Evolutionary conservation across 2,888 invertebrate species (phyloP).

Genomic region (Meliscaeva auricollis): DNA sequence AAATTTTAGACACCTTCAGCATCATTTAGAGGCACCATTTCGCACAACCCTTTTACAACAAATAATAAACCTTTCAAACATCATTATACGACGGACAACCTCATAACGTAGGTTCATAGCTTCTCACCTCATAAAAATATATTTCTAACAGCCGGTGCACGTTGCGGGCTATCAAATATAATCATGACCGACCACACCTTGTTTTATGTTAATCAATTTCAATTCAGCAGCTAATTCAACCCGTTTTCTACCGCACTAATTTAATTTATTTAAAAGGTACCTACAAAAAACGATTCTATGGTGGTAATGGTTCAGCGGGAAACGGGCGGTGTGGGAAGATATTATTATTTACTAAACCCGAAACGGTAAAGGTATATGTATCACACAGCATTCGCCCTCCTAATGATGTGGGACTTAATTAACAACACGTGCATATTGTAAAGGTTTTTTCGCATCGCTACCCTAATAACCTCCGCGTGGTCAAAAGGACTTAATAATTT

Average conservation of each 20-base stretch:
- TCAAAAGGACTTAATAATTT: slow-evolving; percentile 48
- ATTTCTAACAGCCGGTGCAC: neutral
- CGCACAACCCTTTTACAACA: neutral
- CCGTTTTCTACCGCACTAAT: slow-evolving; percentile 56
- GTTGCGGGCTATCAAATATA: slow-evolving; percentile 40
- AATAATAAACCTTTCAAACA: neutral
- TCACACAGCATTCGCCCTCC: slow-evolving; percentile 27
- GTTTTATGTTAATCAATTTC: slow-evolving; percentile 61
- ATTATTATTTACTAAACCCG: slow-evolving; percentile 4
- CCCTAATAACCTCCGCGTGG: slow-evolving; percentile 15
- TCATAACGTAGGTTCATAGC: neutral
- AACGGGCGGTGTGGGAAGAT: neutral
- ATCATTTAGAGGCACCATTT: too few species aligned
- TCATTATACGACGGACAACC: neutral
- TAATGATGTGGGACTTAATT: slow-evolving; percentile 50
- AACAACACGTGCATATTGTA: slow-evolving; percentile 40
- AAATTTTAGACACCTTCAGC: too few species aligned
- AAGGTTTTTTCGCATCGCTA: slow-evolving; percentile 43
- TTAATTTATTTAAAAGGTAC: slow-evolving; percentile 60
- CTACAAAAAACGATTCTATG: slow-evolving; percentile 20
- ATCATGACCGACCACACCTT: slow-evolving; percentile 50
- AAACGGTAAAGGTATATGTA: neutral
- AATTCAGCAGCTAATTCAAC: slow-evolving; percentile 63
- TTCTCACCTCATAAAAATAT: slow-evolving; percentile 17
- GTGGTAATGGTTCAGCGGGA: neutral